Base-by-base conservation (phyloP, 1,140 invertebrate genomes). In the Hycleus cichorii region DNA sequence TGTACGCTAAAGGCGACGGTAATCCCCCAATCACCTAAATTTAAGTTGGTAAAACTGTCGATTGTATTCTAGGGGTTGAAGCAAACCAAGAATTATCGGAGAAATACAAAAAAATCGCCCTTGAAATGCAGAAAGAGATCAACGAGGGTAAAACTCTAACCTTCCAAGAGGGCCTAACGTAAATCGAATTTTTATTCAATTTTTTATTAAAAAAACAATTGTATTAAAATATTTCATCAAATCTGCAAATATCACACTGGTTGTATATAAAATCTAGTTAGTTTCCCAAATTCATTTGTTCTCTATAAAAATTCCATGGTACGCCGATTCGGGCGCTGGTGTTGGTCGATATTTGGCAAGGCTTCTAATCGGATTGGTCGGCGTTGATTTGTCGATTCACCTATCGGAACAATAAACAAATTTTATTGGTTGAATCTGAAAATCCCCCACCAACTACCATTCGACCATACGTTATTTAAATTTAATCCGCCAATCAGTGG, bases 1-100 rank as follows among this genome's bases (percentile, higher is more conserved):
- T 93, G 89, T 91, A 92, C 69, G 75, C 75, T 10, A 78, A 78
- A 57, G 87, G 87, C 11, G 83, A 88, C 50, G 86, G 72, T 66
- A 59, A 51, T 38, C 67, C 49, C 51, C 60, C 62, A 0, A 43
- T 39, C 44, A 1, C 27, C 24, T 39, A 55, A 60, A 67, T 51
- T 47, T 32, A 18, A 10, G 47, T 47, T 43, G n/a, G 43, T 54
- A 51, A 10, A 44, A 47, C 32, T 49, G 45, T 1, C 26, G 53
- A 51, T 55, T 50, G 49, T 42, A 45, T 80, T 40, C 48, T 46
- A 69, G 68, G 91, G 1, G 85, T 83, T 1, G 80, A 84, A 48
- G 84, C 89, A 67, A 84, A 90, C 74, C 58, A 76, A 42, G 79
- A 84, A 54, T 69, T 89, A 63, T 85, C 90, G 0, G 80, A 88